These are phyloP conservation scores for Bellardia bayeri DNA, from an alignment of 2,888 invertebrate species.

Conservation along the genomic window DNA sequence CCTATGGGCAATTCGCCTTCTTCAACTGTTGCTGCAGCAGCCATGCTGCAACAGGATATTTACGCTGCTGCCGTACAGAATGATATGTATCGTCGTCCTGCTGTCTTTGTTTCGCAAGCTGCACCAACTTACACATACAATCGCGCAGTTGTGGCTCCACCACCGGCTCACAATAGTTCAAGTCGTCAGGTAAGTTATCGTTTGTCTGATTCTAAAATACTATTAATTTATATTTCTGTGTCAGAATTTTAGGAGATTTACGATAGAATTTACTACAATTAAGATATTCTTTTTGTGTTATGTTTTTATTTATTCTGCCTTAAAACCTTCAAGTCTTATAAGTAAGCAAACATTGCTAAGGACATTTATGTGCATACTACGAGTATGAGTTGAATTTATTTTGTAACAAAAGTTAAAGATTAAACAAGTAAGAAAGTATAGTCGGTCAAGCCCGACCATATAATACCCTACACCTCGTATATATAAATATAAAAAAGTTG, in stretches of 20 bases:
- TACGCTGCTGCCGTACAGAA: conserved; percentile 82
- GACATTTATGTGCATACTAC: too few species aligned
- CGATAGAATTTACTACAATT: too few species aligned
- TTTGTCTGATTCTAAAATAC: neutral
- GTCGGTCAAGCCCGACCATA: too few species aligned
- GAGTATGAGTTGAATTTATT: too few species aligned
- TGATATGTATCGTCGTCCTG: conserved; percentile 87
- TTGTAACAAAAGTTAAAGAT: too few species aligned
- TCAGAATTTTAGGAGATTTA: neutral
- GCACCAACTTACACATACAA: conserved; percentile 83
- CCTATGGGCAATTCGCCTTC: conserved; percentile 84
- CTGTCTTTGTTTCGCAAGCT: conserved; percentile 88
- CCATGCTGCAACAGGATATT: conserved; percentile 83
- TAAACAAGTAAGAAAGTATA: too few species aligned
- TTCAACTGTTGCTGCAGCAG: conserved; percentile 79
- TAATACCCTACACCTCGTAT: too few species aligned
- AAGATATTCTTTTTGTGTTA: too few species aligned
- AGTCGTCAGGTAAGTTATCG: conserved; percentile 83
- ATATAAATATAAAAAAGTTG: too few species aligned
- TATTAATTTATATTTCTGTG: neutral
- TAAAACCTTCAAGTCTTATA: too few species aligned
- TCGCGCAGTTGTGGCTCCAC: conserved; percentile 84
- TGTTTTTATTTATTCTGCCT: too few species aligned
- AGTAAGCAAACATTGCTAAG: too few species aligned
- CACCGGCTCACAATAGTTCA: conserved; percentile 84